These are phyloP conservation scores for Cyclopterus lumpus DNA, from an alignment of 2,797 vertebrate species.

Conservation along the genomic window DNA sequence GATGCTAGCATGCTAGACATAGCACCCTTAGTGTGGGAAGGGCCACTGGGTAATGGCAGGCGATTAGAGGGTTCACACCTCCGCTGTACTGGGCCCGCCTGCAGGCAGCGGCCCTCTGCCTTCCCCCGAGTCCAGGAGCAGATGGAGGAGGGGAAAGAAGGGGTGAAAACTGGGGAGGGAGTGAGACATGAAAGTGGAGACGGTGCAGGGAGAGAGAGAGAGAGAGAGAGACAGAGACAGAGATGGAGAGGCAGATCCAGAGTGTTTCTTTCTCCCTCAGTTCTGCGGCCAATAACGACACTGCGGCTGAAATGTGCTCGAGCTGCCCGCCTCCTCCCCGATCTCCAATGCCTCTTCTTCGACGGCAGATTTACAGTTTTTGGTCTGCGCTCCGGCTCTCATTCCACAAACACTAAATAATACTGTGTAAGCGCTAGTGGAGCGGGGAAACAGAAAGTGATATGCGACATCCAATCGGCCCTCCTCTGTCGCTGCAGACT, in stretches of 20 bases:
- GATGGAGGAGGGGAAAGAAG: slow-evolving; percentile 26
- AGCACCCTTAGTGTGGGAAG: slow-evolving; percentile 48
- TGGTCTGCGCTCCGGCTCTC: slow-evolving; percentile 32
- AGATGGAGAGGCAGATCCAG: slow-evolving; percentile 34
- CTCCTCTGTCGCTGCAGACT: slow-evolving; percentile 2
- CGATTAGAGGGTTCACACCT: slow-evolving; percentile 70
- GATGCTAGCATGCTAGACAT: slow-evolving; percentile 47
- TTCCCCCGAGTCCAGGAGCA: slow-evolving; percentile 3
- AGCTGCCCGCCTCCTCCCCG: slow-evolving; percentile 43
- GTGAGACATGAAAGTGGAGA: slow-evolving; percentile 46
- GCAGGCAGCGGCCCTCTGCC: slow-evolving; percentile 31
- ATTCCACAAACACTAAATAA: slow-evolving; percentile 56
- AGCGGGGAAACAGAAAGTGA: slow-evolving; percentile 34
- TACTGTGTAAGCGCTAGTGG: slow-evolving; percentile 1
- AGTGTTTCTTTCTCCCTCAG: slow-evolving; percentile 46
- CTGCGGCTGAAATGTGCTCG: slow-evolving; percentile 43
- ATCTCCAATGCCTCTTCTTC: slow-evolving; percentile 24
- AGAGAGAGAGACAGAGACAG: not conserved
- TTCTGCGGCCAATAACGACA: slow-evolving; percentile 59
- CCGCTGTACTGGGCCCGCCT: slow-evolving; percentile 41
- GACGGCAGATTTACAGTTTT: slow-evolving; percentile 50
- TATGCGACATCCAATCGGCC: slow-evolving; percentile 41
- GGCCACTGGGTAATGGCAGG: slow-evolving; percentile 56
- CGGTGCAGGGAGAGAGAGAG: slow-evolving; percentile 16
- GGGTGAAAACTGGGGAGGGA: slow-evolving; percentile 25